Base-by-base conservation (phyloP, 2,888 invertebrate genomes). In the Pyrocoelia pectoralis region DNA sequence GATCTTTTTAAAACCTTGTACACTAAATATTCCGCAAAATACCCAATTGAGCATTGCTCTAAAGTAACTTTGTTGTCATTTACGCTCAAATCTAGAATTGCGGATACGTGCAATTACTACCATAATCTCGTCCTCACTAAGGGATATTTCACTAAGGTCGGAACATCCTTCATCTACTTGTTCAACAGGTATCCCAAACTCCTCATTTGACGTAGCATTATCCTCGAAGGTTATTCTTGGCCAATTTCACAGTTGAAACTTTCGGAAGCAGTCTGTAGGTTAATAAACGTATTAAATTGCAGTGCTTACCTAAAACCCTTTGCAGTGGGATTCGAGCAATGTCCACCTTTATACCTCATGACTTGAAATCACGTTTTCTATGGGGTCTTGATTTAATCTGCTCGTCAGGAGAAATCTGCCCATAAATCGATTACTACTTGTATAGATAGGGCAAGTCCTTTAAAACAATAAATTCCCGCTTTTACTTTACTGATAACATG, bases 211-310 rank as follows among this genome's bases (percentile, higher is more conserved):
- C 24, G 24, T 24, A 24, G 4, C 24, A 24, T 24, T 24, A 24
- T 24, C 24, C 24, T 24, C 24, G 24, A 24, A 24, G 24, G 24
- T 24, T 24, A 43, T 15, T 43, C 15, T 6, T 43, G 14, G 12
- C 15, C 43, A 15, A 15, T 15, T 43, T 43, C 43, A 43, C 43
- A 43, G 15, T 43, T 43, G 13, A 5, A 14, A 6, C 15, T 43
- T 43, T 43, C 15, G 6, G 15, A 15, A 14, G 43, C 14, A 13
- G 13, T 43, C 12, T 43, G 15, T 5, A 43, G 15, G 13, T 15
- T 43, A 43, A 43, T 43, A 43, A 43, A 43, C 13, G 15, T 43
- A 43, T 43, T 43, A 43, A 43, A 43, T 43, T 43, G 43, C 13
- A 43, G 15, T 12, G 15, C 13, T 43, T 43, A 15, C 12, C 43